Conservation (phyloP, 1,140 invertebrate genomes). For the Platorchestia sp. region DNA sequence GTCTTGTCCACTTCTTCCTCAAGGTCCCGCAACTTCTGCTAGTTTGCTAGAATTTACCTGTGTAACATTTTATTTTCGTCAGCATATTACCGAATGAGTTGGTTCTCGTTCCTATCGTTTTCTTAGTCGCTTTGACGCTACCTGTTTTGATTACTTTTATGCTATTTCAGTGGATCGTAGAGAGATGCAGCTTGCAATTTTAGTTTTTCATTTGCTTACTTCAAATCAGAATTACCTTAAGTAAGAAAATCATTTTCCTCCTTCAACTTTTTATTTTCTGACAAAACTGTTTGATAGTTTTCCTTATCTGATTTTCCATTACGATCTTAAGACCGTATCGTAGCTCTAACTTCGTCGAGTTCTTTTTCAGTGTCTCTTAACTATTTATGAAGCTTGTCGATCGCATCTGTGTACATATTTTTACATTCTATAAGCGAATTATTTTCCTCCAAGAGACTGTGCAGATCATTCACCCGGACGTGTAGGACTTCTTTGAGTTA, state of each 20-base stretch:
- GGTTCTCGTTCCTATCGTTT: neutral
- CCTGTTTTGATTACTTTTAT: neutral
- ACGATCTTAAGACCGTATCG: neutral
- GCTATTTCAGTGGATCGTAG: neutral
- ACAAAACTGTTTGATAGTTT: neutral
- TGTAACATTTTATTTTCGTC: neutral
- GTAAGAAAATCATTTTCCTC: neutral
- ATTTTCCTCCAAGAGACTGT: neutral
- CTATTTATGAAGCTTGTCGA: neutral
- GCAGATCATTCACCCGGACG: neutral
- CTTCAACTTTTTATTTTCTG: neutral
- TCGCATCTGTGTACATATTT: neutral
- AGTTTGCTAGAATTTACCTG: neutral
- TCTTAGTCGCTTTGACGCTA: neutral
- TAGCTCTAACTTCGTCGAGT: neutral
- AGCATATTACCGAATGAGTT: neutral
- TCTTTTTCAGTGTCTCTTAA: neutral
- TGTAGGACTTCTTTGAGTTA: neutral
- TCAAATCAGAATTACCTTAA: neutral
- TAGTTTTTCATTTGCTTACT: neutral
- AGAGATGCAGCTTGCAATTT: neutral
- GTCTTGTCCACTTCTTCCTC: neutral
- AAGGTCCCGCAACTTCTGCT: neutral
- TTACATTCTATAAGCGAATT: neutral
- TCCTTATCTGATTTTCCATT: neutral